A percentile compares a stretch with the other conserved stretches of the same genome.
These are phyloP conservation scores for Muscidifurax raptorellus DNA, from an alignment of 1,140 invertebrate species.

Conservation along the genomic window DNA sequence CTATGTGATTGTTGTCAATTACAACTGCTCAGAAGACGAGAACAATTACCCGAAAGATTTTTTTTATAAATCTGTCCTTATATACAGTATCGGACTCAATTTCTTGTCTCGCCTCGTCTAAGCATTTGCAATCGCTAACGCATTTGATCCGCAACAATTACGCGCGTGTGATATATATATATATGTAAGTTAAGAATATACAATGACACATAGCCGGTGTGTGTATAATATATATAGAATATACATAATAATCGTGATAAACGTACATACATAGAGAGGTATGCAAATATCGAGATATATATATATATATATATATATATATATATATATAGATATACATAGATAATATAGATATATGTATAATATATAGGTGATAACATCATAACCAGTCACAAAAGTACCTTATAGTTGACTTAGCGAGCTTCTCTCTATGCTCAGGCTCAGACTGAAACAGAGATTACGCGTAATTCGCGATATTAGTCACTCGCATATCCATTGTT, in stretches of 20 bases:
- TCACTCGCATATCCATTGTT: conserved; percentile 55
- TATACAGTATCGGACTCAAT: too few relatives aligned
- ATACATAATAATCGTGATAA: conserved; percentile 58
- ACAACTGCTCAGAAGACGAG: neutral
- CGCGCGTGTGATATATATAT: conserved; percentile 25
- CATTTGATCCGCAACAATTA: neutral
- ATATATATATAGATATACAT: conserved; percentile 65
- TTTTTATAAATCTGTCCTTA: neutral
- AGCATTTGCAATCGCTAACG: conserved; percentile 8
- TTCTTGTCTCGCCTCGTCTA: neutral
- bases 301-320: conserved; percentile 59
- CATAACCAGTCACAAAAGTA: conserved; percentile 76
- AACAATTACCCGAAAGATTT: neutral
- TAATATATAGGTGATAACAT: conserved; percentile 69
- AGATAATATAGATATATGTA: conserved; percentile 49
- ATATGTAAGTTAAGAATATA: neutral
- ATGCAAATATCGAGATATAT: conserved; percentile 56
- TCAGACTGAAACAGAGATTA: conserved; percentile 77
- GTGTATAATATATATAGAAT: conserved; percentile 35
- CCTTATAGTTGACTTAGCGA: conserved; percentile 75
- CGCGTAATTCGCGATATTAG: conserved; percentile 73
- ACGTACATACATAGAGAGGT: conserved; percentile 56
- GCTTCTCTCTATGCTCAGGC: conserved; percentile 75
- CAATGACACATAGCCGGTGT: conserved; percentile 59
- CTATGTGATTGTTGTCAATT: neutral